Evolutionary conservation across 1,140 invertebrate genomes (phyloP).

Genomic region (Aphelinus certus): DNA sequence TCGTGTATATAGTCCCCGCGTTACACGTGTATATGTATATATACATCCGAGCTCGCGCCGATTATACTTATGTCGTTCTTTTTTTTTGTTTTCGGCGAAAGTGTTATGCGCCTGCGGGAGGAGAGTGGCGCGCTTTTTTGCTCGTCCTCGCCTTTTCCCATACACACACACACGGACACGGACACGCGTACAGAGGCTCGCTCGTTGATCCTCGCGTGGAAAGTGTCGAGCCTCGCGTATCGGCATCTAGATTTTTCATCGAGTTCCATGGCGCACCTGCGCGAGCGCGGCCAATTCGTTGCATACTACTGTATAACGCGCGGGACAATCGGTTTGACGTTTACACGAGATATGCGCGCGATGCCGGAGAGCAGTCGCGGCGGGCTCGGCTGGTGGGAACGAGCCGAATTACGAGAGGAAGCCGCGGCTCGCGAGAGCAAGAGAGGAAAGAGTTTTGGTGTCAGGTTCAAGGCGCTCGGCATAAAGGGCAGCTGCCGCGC

Average conservation of each 20-base stretch:
- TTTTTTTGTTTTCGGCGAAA: neutral
- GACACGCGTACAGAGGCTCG: neutral
- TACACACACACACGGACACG: neutral
- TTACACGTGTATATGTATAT: no score
- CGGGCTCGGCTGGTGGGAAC: no score
- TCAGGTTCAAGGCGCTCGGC: conserved; percentile 33
- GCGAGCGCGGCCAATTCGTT: no score
- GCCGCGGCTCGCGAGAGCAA: neutral
- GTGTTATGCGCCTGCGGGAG: neutral
- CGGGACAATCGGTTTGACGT: neutral
- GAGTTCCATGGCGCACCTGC: no score
- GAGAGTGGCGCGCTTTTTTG: neutral
- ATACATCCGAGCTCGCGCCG: no score
- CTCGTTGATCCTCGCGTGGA: conserved; percentile 23
- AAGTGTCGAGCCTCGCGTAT: conserved; percentile 8
- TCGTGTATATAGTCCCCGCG: no score
- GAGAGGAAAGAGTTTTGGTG: conserved; percentile 28
- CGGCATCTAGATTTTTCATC: no score
- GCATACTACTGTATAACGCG: conserved; percentile 1
- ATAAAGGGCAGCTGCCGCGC: no score
- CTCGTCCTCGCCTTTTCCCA: neutral
- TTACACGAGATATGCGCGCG: no score
- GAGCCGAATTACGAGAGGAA: no score
- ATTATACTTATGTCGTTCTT: neutral
- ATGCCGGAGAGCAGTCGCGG: no score